Evolutionary conservation across 2,113 vertebrate species (phyloP), one percentile per base, ranked within the genome.

Genomic region (Corynorhinus townsendii): DNA sequence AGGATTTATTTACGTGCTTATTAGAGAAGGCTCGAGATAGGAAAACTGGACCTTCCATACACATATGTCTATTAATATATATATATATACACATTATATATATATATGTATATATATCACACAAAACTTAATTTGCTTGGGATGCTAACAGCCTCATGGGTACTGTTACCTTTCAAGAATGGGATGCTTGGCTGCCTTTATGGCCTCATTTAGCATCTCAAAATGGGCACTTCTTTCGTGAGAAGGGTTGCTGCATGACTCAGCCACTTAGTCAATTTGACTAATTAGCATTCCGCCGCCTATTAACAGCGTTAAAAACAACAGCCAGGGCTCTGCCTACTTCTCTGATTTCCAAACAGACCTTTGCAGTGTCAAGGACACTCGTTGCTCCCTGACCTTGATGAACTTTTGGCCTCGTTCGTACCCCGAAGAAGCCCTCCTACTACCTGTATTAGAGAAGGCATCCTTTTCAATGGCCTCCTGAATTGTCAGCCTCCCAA

Each of bases 271-370:
- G 98, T 98, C 98, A 98, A 98, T 98, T 97, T 98, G 97, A 97
- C 97, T 98, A 98, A 98, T 98, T 98, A 98, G 98, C 98, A 98
- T 98, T 98, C 98, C 97, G 97, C 98, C 96, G 43, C 97, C 97
- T 96, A 98, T 98, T 98, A 98, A 98, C 96, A 98, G 93, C 96
- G 97, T 98, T 98, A 97, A 96, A 94, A 98, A 98, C 97, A 98
- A 98, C 96, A 97, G 98, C 96, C 93, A 56, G 88, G 94, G 86
- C 91, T 98, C 95, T 96, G 89, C 89, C 93, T 97, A 91, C 85
- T 95, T 97, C 24, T 4, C 85, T 91, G 73, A 91, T 96, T 97
- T 97, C 93, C 96, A 97, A 98, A 94, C 75, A 97, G 92, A 97
- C 12, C 77, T 97, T 96, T 96, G 76, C 71, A 35, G 49, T 87